Evolutionary conservation across 2,888 invertebrate species (phyloP), one percentile per base, ranked within the genome.

Genomic region (Rhamnusium bicolor): DNA sequence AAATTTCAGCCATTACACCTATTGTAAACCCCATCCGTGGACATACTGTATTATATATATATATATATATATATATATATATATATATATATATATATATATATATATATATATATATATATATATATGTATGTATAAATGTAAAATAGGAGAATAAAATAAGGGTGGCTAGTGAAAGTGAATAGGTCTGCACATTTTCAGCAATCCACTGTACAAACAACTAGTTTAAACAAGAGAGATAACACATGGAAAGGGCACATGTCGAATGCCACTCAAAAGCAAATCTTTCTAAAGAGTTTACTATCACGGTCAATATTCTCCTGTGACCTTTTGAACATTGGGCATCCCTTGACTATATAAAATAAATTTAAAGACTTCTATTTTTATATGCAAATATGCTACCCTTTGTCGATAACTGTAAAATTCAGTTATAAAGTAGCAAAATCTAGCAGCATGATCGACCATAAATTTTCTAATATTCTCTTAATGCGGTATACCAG

Each of bases 311-410:
- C 69, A 54, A 54, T 62, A 63, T 61, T 62, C 40, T 54, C 53
- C 27, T 5, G 62, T 46, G 62, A 69, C 69, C 69, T 54, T 62
- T 61, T 69, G 53, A 69, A 62, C 46, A 53, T 53, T 54, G 27
- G 69, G 62, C 62, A 46, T 53, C 54, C 24, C 54, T 54, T 54
- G 62, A 69, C 69, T 21, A 62, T 69, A 53, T 56, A 18, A 32
- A 62, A 54, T 54, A 12, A 53, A 40, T 65, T 32, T 32, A 47
- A 53, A 29, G 53, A 21, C 63, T 32, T 53, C 40, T 32, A 58
- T 58, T 58, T 58, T 58, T 58, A 32, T 58, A 16, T 58, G 14
- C 12, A 32, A 16, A 16, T 16, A 16, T 16, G 16, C 1, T 18
- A 16, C 29, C 10, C 32, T 16, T 29, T 58, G 12, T 32, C 58